Base-by-base conservation (phyloP, 2,113 vertebrate genomes). In the Scartelaos histophorus region DNA sequence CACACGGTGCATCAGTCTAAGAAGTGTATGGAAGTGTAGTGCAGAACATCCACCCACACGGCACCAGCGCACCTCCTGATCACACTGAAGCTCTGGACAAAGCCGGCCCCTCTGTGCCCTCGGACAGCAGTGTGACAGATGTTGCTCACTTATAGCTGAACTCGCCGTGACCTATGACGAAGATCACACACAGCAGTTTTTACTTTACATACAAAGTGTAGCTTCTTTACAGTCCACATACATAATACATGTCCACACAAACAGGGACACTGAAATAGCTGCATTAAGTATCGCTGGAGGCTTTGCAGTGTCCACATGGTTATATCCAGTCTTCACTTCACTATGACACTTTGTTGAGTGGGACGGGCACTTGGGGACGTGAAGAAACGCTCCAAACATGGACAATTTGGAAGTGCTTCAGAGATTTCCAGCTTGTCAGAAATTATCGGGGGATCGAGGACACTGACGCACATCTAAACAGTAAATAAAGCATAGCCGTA, bases 101-200 rank as follows among this genome's bases (percentile, higher is more conserved):
- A n/a, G 51, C n/a, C 3, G 51, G 51, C 19, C 51, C 21, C 19
- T 54, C 0, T 13, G 13, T 58, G 22, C 56, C 56, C 56, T 58
- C 22, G 6, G 24, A 60, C 24, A 60, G 22, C 57, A 60, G 57
- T 29, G 25, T 62, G 60, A 62, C 60, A 62, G 29, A 35, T 62
- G 60, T 11, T 61, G 57, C 11, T 60, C 57, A 61, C 25, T 34
- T 61, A 34, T 35, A 62, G 16, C 7, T 64, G 61, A 64, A 64
- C 61, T 64, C 7, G n/a, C 16, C 19, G 19, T 38, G 61, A 64
- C 61, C 17, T 64, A 19, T 64, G 29, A 64, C 29, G 2, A 64
- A 38, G 29, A 64, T 38, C 61, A 64, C 16, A 64, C 29, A 62
- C 29, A 64, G 29, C 29, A 64, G 61, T 38, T 64, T 38, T 64